phyloP scores from a whole-genome alignment of 2,888 invertebrate genomes.

The Eucera pruinosa region DNA sequence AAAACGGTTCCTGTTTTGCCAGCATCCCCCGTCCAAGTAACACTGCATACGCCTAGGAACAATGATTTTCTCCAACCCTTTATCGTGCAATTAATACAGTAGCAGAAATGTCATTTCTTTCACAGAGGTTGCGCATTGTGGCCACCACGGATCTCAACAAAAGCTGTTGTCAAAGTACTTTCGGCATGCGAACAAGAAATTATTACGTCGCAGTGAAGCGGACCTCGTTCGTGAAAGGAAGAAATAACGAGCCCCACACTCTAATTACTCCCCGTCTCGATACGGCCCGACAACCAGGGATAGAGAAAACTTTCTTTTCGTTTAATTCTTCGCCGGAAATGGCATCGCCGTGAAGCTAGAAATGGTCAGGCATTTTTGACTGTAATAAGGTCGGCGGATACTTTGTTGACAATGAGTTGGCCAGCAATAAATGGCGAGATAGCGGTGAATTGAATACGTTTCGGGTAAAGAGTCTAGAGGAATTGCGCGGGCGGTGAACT shows the following conservation, averaged over 20 bases:
- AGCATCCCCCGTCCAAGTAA: neutral
- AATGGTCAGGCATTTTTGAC: constrained; percentile 33
- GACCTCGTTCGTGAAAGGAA: constrained; percentile 27
- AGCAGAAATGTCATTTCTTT: constrained; percentile 17
- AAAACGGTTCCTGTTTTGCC: no score
- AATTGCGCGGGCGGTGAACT: constrained; percentile 34
- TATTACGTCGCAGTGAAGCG: constrained; percentile 6
- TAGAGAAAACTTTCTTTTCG: constrained; percentile 58
- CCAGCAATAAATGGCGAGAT: constrained; percentile 60
- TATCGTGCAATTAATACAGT: constrained; percentile 19
- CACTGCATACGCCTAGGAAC: neutral
- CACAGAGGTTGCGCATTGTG: constrained; percentile 12
- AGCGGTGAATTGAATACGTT: constrained; percentile 53
- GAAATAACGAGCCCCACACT: constrained; percentile 55
- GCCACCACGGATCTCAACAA: constrained; percentile 11
- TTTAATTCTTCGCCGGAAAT: constrained; percentile 39
- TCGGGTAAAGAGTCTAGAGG: constrained; percentile 37
- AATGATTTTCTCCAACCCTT: neutral
- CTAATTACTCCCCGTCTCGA: constrained; percentile 51
- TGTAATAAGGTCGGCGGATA: constrained; percentile 62
- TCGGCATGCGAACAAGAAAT: constrained; percentile 37
- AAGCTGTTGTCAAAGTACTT: constrained; percentile 32
- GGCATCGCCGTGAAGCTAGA: neutral
- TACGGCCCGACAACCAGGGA: constrained; percentile 23
- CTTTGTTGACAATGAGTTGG: constrained; percentile 59